Evolutionary conservation across 2,113 vertebrate species (phyloP).

Genomic region (Columbina picui): DNA sequence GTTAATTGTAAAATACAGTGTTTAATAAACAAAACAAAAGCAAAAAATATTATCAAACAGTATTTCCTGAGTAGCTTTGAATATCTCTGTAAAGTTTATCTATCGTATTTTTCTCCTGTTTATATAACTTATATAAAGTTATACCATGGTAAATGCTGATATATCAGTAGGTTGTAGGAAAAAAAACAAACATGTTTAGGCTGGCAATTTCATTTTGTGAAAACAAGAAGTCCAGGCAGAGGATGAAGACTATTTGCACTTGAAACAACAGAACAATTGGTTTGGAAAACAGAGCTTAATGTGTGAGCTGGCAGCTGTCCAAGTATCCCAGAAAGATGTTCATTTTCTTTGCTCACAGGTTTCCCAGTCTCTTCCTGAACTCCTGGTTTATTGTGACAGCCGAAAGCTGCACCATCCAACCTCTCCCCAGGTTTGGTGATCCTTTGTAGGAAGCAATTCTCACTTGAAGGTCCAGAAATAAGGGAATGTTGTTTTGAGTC

Average conservation of each 20-base stretch:
- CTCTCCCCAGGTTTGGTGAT: slow-evolving; percentile 15
- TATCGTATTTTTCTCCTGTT: not conserved
- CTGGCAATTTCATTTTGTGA: slow-evolving; percentile 13
- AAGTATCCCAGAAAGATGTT: slow-evolving; percentile 53
- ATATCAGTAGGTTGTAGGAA: not conserved
- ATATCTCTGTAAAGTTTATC: not conserved
- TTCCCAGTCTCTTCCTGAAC: slow-evolving; percentile 6
- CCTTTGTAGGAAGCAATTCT: not conserved
- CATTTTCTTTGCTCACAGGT: slow-evolving; percentile 44
- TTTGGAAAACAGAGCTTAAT: slow-evolving; percentile 68
- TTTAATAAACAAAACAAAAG: not conserved
- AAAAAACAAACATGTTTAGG: not conserved
- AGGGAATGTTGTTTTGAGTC: not conserved
- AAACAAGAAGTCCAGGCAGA: slow-evolving; percentile 24
- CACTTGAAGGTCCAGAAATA: not conserved
- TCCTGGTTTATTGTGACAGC: slow-evolving; percentile 1
- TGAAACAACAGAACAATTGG: slow-evolving; percentile 51
- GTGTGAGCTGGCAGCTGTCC: slow-evolving; percentile 60
- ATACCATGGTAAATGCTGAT: not conserved
- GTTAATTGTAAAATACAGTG: not conserved
- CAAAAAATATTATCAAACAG: not conserved
- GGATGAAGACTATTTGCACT: slow-evolving; percentile 54
- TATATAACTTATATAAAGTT: not conserved
- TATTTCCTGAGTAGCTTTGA: not conserved
- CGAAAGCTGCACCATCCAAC: not conserved